Evolutionary conservation across 1,140 invertebrate species (phyloP), one percentile per base, ranked within the genome.

Genomic region (Drosophila nebulosa): DNA sequence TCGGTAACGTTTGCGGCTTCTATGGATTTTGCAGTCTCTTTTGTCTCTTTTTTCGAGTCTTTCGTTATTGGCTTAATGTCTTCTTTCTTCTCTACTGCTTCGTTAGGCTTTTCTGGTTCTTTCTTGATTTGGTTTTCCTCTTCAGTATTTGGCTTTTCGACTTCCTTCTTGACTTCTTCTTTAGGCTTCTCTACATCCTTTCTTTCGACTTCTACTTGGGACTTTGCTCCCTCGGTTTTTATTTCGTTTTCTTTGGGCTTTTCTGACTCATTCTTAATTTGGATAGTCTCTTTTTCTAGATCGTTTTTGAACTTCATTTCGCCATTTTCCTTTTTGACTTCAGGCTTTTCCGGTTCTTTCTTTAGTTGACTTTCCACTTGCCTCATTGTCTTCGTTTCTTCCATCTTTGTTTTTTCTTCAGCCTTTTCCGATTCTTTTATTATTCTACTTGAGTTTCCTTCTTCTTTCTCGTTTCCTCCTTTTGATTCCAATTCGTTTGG

Each of bases 71-170:
- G 4, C 14, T 52, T 52, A n/a, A 22, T 1, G 9, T 52, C 50
- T 6, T 52, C 50, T 52, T 5, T n/a, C 22, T 50, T 50, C 12
- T 26, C 22, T 4, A 4, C n/a, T 52, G 1, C 2, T 3, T 4
- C 10, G 4, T 52, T 52, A n/a, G 16, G 4, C 9, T 30, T 18
- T 24, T 66, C 56, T 55, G 46, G 66, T 46, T 74, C 59, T 36
- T 27, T 6, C 36, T 55, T 56, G 21, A 51, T 27, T 52, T 52
- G 1, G 0, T 21, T 22, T 22, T 22, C 21, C 0, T 21, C 21
- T n/a, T n/a, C n/a, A n/a, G n/a, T n/a, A n/a, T n/a, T 10, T 3
- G 21, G 4, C 6, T 22, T 22, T 22, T n/a, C n/a, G n/a, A 7
- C 18, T 52, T 36, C 27, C n/a, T 6, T n/a, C 7, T 7, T 3